A percentile compares a stretch with the other conserved stretches of the same genome.
Evolutionary conservation across 1,140 invertebrate species (phyloP).

Genomic region (Proales similis): DNA sequence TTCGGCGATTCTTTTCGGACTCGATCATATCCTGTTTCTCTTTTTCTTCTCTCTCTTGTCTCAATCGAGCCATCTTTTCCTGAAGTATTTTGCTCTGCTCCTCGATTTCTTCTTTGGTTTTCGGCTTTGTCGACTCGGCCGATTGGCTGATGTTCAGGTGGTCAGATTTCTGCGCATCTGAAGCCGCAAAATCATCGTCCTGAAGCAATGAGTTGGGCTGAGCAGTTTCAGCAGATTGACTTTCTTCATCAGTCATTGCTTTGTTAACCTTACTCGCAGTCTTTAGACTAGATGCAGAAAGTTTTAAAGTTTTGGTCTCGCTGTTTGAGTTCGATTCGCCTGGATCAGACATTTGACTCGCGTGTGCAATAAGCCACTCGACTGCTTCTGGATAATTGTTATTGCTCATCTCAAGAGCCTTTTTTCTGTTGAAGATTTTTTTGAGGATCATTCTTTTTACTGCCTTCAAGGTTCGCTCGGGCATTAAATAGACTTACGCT

Average conservation of each 20-base stretch:
- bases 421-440: not conserved
- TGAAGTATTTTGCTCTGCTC: conserved; percentile 16
- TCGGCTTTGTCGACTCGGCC: conserved; percentile 28
- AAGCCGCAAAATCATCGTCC: conserved; percentile 30
- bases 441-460: too few relatives aligned
- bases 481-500: too few relatives aligned
- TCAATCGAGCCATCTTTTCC: conserved; percentile 9
- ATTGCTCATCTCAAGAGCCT: conserved; percentile 14
- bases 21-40: conserved; percentile 27
- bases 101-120: conserved; percentile 35
- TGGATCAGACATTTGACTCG: not conserved
- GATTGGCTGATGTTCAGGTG: conserved; percentile 36
- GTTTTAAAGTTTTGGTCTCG: conserved; percentile 1
- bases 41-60: conserved; percentile 29
- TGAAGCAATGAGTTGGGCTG: conserved; percentile 33
- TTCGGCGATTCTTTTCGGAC: conserved; percentile 6
- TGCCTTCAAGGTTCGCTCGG: too few relatives aligned
- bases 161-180: conserved; percentile 21
- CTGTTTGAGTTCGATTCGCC: not conserved
- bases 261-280: too few relatives aligned
- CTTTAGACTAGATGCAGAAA: not conserved
- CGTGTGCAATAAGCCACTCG: conserved; percentile 20
- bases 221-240: not conserved
- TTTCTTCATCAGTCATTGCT: too few relatives aligned
- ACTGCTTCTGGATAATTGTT: conserved; percentile 24